phyloP scores from a whole-genome alignment of 1,140 invertebrate genomes.

The Mycetomoellerius zeteki region DNA sequence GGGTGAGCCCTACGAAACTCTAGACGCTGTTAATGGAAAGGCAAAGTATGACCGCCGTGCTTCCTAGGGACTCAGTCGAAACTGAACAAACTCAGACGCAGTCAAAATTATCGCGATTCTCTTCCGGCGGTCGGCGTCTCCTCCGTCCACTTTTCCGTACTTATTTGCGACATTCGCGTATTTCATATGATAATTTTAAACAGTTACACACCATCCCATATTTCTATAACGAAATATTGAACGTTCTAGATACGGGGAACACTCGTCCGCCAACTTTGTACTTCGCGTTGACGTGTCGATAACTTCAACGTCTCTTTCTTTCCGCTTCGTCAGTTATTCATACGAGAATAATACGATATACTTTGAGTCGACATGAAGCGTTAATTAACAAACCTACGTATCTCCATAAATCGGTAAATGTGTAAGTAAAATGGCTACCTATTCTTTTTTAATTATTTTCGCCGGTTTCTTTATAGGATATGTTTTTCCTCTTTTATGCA shows the following conservation, averaged over 20 bases:
- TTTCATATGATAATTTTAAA: constrained; percentile 30
- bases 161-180: constrained; percentile 35
- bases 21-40: constrained; percentile 55
- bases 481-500: background rate
- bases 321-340: background rate
- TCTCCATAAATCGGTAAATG: background rate
- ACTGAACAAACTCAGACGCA: constrained; percentile 46
- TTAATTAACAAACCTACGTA: constrained; percentile 4
- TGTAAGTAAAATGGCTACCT: background rate
- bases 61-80: constrained; percentile 42
- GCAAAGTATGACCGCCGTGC: constrained; percentile 42
- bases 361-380: background rate
- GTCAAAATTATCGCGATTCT: constrained; percentile 54
- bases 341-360: background rate
- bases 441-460: background rate
- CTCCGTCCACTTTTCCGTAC: constrained; percentile 17
- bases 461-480: no score
- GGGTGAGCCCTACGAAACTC: constrained; percentile 39
- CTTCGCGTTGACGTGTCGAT: constrained; percentile 20
- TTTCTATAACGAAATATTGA: background rate
- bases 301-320: constrained; percentile 10
- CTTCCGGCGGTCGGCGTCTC: constrained; percentile 36
- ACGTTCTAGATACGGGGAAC: constrained; percentile 8
- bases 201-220: background rate
- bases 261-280: constrained; percentile 25